Evolutionary conservation across 2,113 vertebrate species (phyloP).

Genomic region (Ptyas mucosa): DNA sequence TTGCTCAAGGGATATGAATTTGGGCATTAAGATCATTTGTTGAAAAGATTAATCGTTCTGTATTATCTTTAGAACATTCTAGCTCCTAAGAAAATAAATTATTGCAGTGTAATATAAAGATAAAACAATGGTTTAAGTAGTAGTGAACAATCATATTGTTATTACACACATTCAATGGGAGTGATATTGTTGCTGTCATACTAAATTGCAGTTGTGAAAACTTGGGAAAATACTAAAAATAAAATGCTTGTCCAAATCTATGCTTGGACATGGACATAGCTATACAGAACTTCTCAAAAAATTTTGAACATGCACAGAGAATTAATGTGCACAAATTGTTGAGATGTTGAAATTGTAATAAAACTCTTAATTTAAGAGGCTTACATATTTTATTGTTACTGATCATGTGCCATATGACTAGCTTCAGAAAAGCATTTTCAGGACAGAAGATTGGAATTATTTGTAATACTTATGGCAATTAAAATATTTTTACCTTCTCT

Average conservation of each 20-base stretch:
- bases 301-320: background rate
- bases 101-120: background rate
- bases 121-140: background rate
- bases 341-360: background rate
- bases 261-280: background rate
- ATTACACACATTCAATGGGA: background rate
- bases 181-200: background rate
- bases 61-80: background rate
- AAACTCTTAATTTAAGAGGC: background rate
- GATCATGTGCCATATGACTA: background rate
- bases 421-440: background rate
- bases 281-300: background rate
- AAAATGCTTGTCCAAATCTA: background rate
- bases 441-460: background rate
- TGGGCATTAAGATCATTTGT: background rate
- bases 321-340: background rate
- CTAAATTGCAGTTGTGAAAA: background rate
- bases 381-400: background rate
- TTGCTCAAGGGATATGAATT: background rate
- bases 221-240: background rate
- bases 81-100: background rate
- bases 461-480: background rate
- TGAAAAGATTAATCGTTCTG: background rate
- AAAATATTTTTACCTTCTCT: slow-evolving; percentile 65
- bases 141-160: background rate